Base-by-base conservation (phyloP, 64 coral and sea anemone species). In the Astreopora myriophthalma region DNA sequence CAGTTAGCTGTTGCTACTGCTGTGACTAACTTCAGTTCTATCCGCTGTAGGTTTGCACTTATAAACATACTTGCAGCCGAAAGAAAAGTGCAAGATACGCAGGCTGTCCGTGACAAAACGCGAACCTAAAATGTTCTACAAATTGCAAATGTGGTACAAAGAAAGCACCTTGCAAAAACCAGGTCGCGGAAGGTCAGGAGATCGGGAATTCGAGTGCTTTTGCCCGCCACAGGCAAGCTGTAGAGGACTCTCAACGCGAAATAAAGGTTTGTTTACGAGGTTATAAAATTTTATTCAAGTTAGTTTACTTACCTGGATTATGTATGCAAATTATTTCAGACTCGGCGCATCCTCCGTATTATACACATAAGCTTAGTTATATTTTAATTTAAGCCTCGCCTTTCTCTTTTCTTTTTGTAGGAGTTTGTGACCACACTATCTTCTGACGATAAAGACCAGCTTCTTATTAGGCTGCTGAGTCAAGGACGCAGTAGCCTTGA, bases 401-500 rank as follows among this genome's bases (percentile, higher is more conserved):
- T 69, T 69, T 69, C 27, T 29, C 7, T 3, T n/a, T 29, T 69
- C 60, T 63, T 63, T 63, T 63, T 63, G 5, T 22, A 69, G 65
- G 65, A 24, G 65, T 69, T 69, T 69, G 20, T 69, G 17, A 22
- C 17, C 0, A 69, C n/a, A 69, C 65, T 33, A 26, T 26, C 17
- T 27, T 26, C 65, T 25, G 55, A 62, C 28, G 84, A 87, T 48
- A 87, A 73, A 36, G 67, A 87, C 33, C 9, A 38, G 9, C 29
- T 87, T 46, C 69, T 87, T 14, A 44, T 87, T 3, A 23, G 68
- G 25, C 26, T 74, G 22, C 48, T 87, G 17, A 49, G 33, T 38
- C 36, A 87, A 46, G 85, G 85, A 12, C 44, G 26, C 9, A 35
- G 85, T n/a, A 87, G 85, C 35, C 67, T 87, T 17, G 85, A 87